These are phyloP conservation scores for Paelopatides confundens DNA, from an alignment of 53 echinoderm and acorn worm genomes.

Conservation along the genomic window DNA sequence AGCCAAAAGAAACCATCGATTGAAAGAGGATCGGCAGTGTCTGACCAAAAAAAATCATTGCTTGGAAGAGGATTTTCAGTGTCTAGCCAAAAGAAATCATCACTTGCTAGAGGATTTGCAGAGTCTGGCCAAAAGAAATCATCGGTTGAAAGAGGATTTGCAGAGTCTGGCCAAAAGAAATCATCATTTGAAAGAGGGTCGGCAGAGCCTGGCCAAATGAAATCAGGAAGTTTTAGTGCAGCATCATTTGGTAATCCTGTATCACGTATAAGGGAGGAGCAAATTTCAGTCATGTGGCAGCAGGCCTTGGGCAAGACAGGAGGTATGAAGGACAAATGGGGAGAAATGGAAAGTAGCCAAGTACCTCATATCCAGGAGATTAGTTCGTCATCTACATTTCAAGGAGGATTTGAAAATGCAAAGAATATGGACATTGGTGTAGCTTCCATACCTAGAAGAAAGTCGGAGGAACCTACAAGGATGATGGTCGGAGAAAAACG, in stretches of 20 bases:
- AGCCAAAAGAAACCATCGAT: too few relatives aligned
- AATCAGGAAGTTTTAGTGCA: neutral
- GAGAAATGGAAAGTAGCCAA: neutral
- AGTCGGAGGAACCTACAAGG: neutral
- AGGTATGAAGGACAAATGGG: neutral
- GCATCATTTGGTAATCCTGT: neutral
- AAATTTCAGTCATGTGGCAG: neutral
- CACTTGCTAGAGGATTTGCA: too few relatives aligned
- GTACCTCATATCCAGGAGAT: neutral
- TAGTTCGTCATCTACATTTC: neutral
- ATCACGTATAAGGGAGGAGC: neutral
- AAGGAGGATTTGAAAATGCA: neutral
- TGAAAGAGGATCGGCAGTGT: too few relatives aligned
- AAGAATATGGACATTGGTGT: neutral
- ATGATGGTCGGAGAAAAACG: neutral
- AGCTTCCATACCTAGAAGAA: neutral
- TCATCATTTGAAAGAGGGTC: too few relatives aligned
- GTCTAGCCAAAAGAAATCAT: too few relatives aligned
- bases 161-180: too few relatives aligned
- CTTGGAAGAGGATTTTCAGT: too few relatives aligned
- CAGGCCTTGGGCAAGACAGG: too few relatives aligned
- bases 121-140: too few relatives aligned
- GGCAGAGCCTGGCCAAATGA: too few relatives aligned
- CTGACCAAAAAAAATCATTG: too few relatives aligned
- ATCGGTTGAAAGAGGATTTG: too few relatives aligned